Evolutionary conservation across 2,888 invertebrate genomes (phyloP), one percentile per base, ranked within the genome.

Genomic region (Rugalucina vietnamica): DNA sequence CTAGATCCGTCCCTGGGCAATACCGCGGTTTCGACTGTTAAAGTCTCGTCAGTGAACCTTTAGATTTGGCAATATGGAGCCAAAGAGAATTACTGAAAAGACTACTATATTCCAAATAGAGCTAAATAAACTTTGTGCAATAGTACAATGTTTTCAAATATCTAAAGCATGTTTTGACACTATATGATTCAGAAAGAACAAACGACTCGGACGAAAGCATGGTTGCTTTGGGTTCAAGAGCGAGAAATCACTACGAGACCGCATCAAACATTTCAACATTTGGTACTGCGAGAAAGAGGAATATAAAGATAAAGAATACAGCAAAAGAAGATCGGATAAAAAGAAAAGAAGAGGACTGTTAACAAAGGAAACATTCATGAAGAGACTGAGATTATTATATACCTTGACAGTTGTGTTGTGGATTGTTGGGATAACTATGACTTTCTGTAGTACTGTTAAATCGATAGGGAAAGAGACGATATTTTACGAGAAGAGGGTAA

Each of bases 221-320:
- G 65, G 65, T 3, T 65, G 65, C 34, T 65, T 65, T 18, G 34
- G 65, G 12, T 32, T 18, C 12, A 65, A 32, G n/a, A 76, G 49
- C 29, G 32, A 39, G n/a, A n/a, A 50, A 34, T 12, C 80, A 5
- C 72, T 79, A 0, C 82, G 81, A 43, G 87, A 87, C 36, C 74
- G 87, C 1, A 87, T 84, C 27, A 74, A 81, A 32, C 84, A 87
- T 60, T 87, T 84, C 81, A 87, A 82, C 73, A 87, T 84, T 29
- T 87, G 87, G 87, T 85, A 82, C 50, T 84, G 76, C 50, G 87
- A 87, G 43, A 78, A 50, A 14, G 84, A 87, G 57, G 87, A 87
- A 14, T 75, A 82, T 8, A 60, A 57, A 54, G 87, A 84, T 21
- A 60, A 65, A 4, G 82, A 87, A n/a, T 78, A 81, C 72, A 73